Evolutionary conservation across 1,140 invertebrate genomes (phyloP).

Genomic region (Aplysia californica): DNA sequence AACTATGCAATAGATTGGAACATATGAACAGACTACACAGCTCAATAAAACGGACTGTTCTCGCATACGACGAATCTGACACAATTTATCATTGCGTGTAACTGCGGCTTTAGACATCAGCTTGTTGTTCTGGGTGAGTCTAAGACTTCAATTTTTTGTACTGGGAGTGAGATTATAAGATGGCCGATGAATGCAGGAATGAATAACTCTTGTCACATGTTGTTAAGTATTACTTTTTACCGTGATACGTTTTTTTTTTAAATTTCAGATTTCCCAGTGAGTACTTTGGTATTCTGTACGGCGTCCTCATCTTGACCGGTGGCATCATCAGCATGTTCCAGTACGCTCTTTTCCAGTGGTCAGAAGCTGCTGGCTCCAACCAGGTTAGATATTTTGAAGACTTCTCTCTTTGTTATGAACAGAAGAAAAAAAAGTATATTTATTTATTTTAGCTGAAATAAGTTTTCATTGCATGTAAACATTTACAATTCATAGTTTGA

Average conservation of each 20-base stretch:
- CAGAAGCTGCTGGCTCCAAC: constrained; percentile 33
- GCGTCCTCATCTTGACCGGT: constrained; percentile 40
- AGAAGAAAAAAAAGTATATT: not conserved
- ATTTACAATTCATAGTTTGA: not conserved
- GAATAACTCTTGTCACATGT: not conserved
- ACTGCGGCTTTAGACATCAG: not conserved
- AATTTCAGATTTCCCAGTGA: constrained; percentile 47
- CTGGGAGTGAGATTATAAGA: not conserved
- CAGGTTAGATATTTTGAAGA: constrained; percentile 29
- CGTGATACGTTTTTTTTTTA: too few species aligned
- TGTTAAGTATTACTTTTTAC: too few species aligned
- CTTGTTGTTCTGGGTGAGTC: not conserved
- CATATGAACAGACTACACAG: too few species aligned
- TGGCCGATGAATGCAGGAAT: too few species aligned
- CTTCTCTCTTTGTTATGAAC: not conserved
- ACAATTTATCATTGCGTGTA: not conserved
- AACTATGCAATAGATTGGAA: too few species aligned
- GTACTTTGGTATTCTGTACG: constrained; percentile 53
- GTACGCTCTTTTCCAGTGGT: constrained; percentile 47
- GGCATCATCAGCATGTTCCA: constrained; percentile 44
- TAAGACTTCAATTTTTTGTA: not conserved
- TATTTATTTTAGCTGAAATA: not conserved
- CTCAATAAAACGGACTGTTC: too few species aligned
- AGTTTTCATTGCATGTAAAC: not conserved
- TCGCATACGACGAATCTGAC: too few species aligned